Conservation (phyloP, 2,888 invertebrate species). For the Megastigmus dorsalis region DNA sequence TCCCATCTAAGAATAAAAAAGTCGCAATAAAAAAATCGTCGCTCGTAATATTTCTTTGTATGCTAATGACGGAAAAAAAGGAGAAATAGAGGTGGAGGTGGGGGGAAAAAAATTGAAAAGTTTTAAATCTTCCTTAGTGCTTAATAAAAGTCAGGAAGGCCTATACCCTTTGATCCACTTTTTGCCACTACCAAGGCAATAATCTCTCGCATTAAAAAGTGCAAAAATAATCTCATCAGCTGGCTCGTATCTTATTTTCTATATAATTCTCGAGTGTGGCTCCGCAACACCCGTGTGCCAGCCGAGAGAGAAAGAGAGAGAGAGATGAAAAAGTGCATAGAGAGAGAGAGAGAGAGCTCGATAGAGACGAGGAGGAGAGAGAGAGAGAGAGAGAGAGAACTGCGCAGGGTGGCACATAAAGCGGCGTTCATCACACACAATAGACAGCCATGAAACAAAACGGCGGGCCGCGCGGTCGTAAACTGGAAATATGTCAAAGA, state of each 20-base stretch:
- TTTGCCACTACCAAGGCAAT: constrained; percentile 28
- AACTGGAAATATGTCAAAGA: constrained; percentile 75
- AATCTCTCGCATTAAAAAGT: constrained; percentile 27
- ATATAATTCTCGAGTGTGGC: constrained; percentile 29
- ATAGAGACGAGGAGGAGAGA: constrained; percentile 1
- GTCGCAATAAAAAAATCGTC: neutral
- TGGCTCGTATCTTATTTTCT: constrained; percentile 47
- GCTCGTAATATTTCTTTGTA: constrained; percentile 39
- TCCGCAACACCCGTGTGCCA: neutral
- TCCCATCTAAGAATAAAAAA: neutral
- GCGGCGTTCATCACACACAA: constrained; percentile 72
- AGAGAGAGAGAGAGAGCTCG: constrained; percentile 30
- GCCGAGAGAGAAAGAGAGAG: constrained; percentile 4
- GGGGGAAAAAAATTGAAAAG: neutral
- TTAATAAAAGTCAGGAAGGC: constrained; percentile 33
- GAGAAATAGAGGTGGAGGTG: no score
- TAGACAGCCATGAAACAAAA: constrained; percentile 72
- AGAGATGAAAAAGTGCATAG: constrained; percentile 23
- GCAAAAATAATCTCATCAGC: constrained; percentile 46
- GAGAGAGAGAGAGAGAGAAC: constrained; percentile 52
- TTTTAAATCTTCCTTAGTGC: constrained; percentile 37
- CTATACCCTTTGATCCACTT: constrained; percentile 40
- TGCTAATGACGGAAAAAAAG: constrained; percentile 43
- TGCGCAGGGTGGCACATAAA: constrained; percentile 66
- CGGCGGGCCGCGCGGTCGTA: constrained; percentile 69